A percentile compares a stretch with the other conserved stretches of the same genome.
Conservation (phyloP, 1,140 invertebrate species). For the Brachionus rotundiformis region DNA sequence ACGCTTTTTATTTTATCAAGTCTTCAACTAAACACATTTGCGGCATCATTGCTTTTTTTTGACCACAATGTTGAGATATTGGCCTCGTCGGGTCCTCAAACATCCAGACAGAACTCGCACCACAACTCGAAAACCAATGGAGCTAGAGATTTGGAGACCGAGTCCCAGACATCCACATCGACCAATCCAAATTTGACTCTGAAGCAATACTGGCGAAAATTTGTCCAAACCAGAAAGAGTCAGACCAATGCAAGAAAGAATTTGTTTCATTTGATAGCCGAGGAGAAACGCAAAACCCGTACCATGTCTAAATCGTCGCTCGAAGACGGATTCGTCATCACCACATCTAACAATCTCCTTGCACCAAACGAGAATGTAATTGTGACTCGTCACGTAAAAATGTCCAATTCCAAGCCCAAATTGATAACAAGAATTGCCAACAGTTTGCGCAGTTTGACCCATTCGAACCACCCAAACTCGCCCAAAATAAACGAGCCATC, state of each 20-base stretch:
- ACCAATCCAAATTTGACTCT: conserved; percentile 34
- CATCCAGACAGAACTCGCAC: not conserved
- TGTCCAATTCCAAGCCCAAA: not conserved
- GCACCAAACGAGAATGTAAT: conserved; percentile 31
- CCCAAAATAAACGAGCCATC: conserved; percentile 1
- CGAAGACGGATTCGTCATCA: conserved; percentile 48
- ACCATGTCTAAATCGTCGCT: conserved; percentile 42
- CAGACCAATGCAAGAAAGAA: conserved; percentile 37
- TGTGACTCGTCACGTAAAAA: conserved; percentile 19
- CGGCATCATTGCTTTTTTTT: not conserved
- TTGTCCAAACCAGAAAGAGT: conserved; percentile 35
- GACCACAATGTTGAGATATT: not conserved
- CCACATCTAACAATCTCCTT: conserved; percentile 40
- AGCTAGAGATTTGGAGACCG: not conserved
- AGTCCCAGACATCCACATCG: conserved; percentile 19
- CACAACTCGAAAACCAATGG: not conserved
- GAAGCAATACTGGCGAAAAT: conserved; percentile 49
- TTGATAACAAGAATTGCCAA: conserved; percentile 39
- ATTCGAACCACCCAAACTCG: conserved; percentile 2
- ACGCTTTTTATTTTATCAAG: conserved; percentile 10
- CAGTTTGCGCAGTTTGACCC: conserved; percentile 16
- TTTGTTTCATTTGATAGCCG: conserved; percentile 49
- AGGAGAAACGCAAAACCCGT: conserved; percentile 49
- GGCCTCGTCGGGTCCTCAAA: not conserved
- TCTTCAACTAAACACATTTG: conserved; percentile 20